These are phyloP conservation scores for Drosophila meridionalis DNA, from an alignment of 2,888 invertebrate species.

Conservation along the genomic window DNA sequence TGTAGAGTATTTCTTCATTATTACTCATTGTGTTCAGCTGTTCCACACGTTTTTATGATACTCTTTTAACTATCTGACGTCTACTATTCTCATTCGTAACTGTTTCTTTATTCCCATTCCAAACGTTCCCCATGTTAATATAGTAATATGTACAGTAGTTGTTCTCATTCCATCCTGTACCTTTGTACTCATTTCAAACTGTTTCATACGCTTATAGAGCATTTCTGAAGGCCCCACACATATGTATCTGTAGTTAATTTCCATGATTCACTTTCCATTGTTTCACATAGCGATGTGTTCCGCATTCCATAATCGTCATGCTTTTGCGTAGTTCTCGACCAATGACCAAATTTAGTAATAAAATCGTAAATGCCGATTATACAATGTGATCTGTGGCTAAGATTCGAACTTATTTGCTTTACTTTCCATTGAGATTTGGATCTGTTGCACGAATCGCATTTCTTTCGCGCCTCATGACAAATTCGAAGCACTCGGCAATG, in stretches of 20 bases:
- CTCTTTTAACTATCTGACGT: neutral
- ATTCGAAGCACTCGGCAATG: conserved; percentile 50
- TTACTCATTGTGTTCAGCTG: neutral
- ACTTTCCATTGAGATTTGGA: conserved; percentile 14
- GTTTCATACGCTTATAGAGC: neutral
- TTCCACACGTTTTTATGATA: neutral
- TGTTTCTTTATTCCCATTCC: neutral
- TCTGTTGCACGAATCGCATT: conserved; percentile 21
- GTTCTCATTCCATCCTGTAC: neutral
- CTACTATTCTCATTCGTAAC: neutral
- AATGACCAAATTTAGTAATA: conserved; percentile 8
- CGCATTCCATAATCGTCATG: conserved; percentile 8
- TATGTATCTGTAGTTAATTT: neutral
- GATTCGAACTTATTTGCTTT: neutral
- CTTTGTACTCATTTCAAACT: neutral
- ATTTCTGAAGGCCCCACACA: neutral
- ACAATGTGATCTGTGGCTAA: neutral
- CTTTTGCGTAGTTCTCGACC: conserved; percentile 6
- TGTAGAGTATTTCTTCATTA: neutral
- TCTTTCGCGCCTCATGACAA: conserved; percentile 39
- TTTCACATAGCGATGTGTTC: conserved; percentile 8
- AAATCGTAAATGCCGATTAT: neutral
- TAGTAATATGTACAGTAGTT: too few relatives aligned
- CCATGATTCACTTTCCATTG: conserved; percentile 10
- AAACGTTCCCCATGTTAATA: neutral